Evolutionary conservation across 2,113 vertebrate species (phyloP).

Genomic region (Cyrtonyx montezumae): DNA sequence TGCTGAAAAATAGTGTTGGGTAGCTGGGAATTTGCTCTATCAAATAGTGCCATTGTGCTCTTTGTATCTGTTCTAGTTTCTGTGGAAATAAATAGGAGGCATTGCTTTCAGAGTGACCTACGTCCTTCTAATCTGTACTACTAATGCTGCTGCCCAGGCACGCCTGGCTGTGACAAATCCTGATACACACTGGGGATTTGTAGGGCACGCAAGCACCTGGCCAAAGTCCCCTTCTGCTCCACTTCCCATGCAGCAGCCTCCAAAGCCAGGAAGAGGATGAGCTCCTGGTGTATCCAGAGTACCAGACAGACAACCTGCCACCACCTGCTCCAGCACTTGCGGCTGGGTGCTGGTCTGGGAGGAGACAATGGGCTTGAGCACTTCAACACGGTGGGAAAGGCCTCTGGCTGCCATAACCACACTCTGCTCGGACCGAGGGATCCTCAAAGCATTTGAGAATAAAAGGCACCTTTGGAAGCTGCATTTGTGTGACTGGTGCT

Average conservation of each 20-base stretch:
- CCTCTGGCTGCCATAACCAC: background rate
- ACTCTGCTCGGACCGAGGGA: background rate
- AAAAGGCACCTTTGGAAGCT: background rate
- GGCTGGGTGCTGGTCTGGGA: background rate
- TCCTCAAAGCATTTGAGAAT: background rate
- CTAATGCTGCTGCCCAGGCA: background rate
- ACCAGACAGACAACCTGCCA: background rate
- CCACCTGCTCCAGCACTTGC: background rate
- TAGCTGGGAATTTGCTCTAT: too few species aligned
- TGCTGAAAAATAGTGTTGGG: too few species aligned
- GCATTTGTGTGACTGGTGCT: background rate
- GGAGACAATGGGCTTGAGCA: background rate
- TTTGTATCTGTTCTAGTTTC: too few species aligned
- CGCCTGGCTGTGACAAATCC: background rate
- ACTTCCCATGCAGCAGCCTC: background rate
- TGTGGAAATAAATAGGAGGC: too few species aligned
- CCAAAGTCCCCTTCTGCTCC: background rate
- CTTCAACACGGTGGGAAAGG: background rate
- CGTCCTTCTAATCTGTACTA: background rate
- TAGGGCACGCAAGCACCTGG: background rate
- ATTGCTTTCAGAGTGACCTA: too few species aligned
- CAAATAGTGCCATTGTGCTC: too few species aligned
- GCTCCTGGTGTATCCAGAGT: background rate
- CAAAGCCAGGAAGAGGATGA: background rate
- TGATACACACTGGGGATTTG: background rate